Conservation (phyloP, 2,113 vertebrate species). For the Cavia porcellus region DNA sequence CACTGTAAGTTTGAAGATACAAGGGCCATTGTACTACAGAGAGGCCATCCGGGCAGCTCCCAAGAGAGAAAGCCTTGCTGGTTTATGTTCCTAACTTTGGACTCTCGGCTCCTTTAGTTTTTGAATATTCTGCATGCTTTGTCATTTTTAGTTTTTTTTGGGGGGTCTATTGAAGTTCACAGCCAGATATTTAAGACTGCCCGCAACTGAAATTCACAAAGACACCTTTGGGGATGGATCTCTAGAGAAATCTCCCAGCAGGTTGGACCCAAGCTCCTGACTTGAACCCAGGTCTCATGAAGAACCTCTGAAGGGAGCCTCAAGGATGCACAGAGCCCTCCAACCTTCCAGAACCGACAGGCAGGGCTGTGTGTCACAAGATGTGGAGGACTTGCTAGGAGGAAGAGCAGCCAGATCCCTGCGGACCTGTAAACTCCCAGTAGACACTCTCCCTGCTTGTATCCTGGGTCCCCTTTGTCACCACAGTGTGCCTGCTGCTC, state of each 20-base stretch:
- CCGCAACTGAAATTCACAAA: not conserved
- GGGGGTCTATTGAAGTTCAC: not conserved
- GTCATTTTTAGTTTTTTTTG: not conserved
- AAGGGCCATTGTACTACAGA: fast-evolving
- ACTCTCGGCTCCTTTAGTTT: not conserved
- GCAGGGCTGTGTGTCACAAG: not conserved
- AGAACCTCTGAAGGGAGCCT: not conserved
- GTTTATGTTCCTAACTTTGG: not conserved
- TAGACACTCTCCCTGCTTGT: too few relatives aligned
- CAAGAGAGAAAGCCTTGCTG: not conserved
- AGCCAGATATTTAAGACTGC: not conserved
- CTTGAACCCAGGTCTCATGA: not conserved
- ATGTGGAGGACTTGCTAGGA: not conserved
- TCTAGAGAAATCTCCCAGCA: not conserved
- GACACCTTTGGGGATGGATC: not conserved
- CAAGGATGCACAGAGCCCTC: not conserved
- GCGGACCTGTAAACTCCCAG: not conserved
- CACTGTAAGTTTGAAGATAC: not conserved
- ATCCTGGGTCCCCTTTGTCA: not conserved
- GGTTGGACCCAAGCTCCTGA: fast-evolving
- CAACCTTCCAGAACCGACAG: fast-evolving
- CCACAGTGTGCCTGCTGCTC: not conserved
- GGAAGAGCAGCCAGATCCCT: not conserved
- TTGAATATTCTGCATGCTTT: too few relatives aligned
- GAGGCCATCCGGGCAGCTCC: too few relatives aligned